Conservation (phyloP, 2,888 invertebrate species). For the Xanthia icteritia region DNA sequence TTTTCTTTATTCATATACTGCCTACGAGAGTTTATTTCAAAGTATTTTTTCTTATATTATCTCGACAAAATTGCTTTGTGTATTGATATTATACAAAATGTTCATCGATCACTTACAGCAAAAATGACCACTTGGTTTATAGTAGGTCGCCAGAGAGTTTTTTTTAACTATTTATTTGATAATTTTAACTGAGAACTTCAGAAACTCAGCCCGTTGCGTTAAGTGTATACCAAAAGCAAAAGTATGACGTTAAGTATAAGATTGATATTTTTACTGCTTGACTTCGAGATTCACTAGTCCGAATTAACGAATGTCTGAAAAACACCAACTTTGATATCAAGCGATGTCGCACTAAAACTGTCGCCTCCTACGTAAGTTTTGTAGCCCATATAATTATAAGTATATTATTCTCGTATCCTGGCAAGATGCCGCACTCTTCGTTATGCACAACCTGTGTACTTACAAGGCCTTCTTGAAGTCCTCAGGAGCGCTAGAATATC, state of each 20-base stretch:
- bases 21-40: conserved; percentile 15
- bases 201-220: not conserved
- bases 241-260: not conserved
- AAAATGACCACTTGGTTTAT: not conserved
- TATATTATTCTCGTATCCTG: conserved; percentile 54
- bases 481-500: conserved; percentile 40
- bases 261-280: not conserved
- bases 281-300: conserved; percentile 2
- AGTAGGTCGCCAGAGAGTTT: not conserved
- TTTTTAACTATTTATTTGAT: not conserved
- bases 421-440: conserved; percentile 55
- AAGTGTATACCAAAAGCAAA: not conserved
- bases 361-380: conserved; percentile 14
- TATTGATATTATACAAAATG: not conserved
- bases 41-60: conserved; percentile 16
- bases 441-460: conserved; percentile 49
- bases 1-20: conserved; percentile 30
- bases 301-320: conserved; percentile 2
- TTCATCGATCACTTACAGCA: not conserved
- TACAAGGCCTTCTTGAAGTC: conserved; percentile 39
- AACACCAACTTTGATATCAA: conserved; percentile 16
- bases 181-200: not conserved
- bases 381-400: conserved; percentile 41
- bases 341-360: not conserved
- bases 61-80: not conserved